These are phyloP conservation scores for Aphaenogaster ashmeadi DNA, from an alignment of 1,140 invertebrate species.

Conservation along the genomic window DNA sequence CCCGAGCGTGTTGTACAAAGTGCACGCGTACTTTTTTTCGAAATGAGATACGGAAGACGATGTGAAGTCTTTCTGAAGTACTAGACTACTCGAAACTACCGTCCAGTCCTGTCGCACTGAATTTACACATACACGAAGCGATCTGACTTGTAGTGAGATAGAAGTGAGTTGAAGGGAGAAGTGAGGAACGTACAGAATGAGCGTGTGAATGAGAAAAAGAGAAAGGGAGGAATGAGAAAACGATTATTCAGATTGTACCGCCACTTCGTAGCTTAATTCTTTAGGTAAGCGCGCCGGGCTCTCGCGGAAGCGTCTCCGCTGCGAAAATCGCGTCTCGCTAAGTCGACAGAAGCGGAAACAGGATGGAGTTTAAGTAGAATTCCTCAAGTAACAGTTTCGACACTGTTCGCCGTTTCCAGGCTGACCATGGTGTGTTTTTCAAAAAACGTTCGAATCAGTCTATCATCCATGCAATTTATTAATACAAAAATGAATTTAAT, in stretches of 20 bases:
- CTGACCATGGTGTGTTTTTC: no score
- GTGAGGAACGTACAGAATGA: not conserved
- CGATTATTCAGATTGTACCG: slow-evolving; percentile 43
- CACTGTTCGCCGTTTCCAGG: no score
- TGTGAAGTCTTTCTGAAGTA: not conserved
- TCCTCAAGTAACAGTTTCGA: no score
- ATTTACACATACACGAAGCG: slow-evolving; percentile 31
- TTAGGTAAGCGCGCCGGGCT: slow-evolving; percentile 67
- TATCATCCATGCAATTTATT: no score
- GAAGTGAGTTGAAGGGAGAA: not conserved
- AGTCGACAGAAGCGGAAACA: not conserved
- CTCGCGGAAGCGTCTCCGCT: slow-evolving; percentile 47
- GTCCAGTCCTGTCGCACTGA: slow-evolving; percentile 39
- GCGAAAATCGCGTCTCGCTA: slow-evolving; percentile 2
- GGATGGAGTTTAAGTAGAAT: not conserved
- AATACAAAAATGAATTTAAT: no score
- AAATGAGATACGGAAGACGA: not conserved
- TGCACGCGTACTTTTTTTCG: not conserved
- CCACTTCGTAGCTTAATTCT: slow-evolving; percentile 54
- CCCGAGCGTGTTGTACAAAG: not conserved
- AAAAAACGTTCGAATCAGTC: no score
- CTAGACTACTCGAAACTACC: not conserved
- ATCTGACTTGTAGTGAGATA: slow-evolving; percentile 52
- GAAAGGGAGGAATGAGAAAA: not conserved
- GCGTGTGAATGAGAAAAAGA: not conserved